A percentile compares a stretch with the other conserved stretches of the same genome.
Evolutionary conservation across 2,888 invertebrate species (phyloP).

Genomic region (Nowickia ferox): DNA sequence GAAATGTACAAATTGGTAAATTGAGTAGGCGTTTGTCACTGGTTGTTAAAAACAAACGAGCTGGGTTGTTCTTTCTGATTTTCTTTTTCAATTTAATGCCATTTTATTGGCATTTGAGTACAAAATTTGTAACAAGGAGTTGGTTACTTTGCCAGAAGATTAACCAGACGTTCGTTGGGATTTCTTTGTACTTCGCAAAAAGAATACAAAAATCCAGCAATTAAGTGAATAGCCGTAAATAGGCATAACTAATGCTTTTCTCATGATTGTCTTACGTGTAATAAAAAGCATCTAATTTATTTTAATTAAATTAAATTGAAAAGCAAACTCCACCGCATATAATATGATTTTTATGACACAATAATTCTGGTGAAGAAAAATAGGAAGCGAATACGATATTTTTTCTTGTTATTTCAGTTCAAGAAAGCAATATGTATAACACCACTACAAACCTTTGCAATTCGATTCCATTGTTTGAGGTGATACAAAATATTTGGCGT

Average conservation of each 20-base stretch:
- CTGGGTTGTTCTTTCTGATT: constrained; percentile 36
- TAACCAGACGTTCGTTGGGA: constrained; percentile 59
- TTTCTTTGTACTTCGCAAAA: constrained; percentile 33
- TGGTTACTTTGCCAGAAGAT: constrained; percentile 15
- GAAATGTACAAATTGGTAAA: constrained; percentile 75
- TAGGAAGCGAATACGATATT: no score
- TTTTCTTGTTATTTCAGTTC: no score
- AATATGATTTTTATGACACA: constrained; percentile 62
- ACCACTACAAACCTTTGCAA: no score
- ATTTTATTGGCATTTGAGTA: constrained; percentile 34
- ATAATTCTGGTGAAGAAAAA: not conserved
- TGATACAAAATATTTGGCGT: no score
- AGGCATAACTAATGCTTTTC: constrained; percentile 44
- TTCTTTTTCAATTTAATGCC: constrained; percentile 52
- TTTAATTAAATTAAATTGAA: constrained; percentile 68
- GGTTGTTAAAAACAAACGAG: constrained; percentile 27
- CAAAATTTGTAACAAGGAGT: constrained; percentile 54
- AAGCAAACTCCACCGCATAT: constrained; percentile 58
- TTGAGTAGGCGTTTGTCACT: constrained; percentile 65
- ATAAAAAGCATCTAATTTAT: constrained; percentile 48
- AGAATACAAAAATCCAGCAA: constrained; percentile 16
- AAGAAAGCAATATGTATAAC: no score
- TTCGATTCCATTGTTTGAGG: no score
- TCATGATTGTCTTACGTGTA: constrained; percentile 45
- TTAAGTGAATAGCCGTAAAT: constrained; percentile 63